Evolutionary conservation across 2,113 vertebrate species (phyloP).

Genomic region (Rallus limicola): DNA sequence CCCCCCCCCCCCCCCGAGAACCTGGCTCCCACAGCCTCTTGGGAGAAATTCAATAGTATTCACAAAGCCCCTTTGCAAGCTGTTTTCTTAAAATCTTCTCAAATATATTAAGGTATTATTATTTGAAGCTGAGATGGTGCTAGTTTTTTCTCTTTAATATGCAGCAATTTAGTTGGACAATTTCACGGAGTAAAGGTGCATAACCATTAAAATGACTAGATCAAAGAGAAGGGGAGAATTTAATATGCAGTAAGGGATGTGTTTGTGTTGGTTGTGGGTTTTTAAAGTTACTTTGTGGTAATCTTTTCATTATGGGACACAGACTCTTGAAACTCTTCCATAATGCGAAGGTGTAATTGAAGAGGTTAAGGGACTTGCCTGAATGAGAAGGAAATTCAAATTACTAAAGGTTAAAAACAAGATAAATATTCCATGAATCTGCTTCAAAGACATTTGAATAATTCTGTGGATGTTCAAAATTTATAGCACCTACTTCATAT

Average conservation of each 20-base stretch:
- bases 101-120: neutral
- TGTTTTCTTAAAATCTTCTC: neutral
- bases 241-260: neutral
- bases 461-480: neutral
- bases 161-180: neutral
- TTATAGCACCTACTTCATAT: neutral
- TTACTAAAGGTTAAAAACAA: neutral
- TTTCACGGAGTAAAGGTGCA: neutral
- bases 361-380: neutral
- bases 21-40: neutral
- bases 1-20: neutral
- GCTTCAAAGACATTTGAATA: neutral
- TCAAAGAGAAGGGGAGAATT: neutral
- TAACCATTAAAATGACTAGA: neutral
- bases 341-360: neutral
- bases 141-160: neutral
- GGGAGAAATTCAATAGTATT: neutral
- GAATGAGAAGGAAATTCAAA: neutral
- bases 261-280: neutral
- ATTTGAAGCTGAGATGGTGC: neutral
- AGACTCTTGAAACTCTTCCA: neutral
- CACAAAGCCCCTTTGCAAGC: neutral
- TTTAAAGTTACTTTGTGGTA: neutral
- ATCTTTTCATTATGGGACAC: neutral
- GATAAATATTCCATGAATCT: neutral